Evolutionary conservation across 2,888 invertebrate genomes (phyloP).

Genomic region (Terebella lapidaria): DNA sequence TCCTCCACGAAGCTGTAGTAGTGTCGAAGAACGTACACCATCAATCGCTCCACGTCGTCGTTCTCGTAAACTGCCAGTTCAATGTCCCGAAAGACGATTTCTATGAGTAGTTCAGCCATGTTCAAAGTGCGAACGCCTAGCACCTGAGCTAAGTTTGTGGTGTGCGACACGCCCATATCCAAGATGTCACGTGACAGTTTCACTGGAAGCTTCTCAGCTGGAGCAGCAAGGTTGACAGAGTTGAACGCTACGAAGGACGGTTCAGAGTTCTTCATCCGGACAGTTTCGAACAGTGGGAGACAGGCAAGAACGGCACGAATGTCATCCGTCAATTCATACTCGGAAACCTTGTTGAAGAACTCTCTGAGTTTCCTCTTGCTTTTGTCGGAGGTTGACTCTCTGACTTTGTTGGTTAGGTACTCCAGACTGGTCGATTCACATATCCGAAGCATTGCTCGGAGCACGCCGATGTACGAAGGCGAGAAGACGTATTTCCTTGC

Average conservation of each 20-base stretch:
- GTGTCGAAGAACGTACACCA: slow-evolving; percentile 26
- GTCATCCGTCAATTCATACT: slow-evolving; percentile 17
- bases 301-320: slow-evolving; percentile 12
- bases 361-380: slow-evolving; percentile 18
- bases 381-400: slow-evolving; percentile 7
- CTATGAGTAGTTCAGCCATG: slow-evolving; percentile 17
- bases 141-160: slow-evolving; percentile 15
- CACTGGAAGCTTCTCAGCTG: slow-evolving; percentile 18
- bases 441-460: slow-evolving; percentile 12
- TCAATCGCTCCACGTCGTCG: slow-evolving; percentile 22
- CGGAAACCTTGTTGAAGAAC: slow-evolving; percentile 21
- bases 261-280: slow-evolving; percentile 6
- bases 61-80: slow-evolving; percentile 21
- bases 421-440: not conserved
- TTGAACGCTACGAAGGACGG: slow-evolving; percentile 16
- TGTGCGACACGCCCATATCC: slow-evolving; percentile 13
- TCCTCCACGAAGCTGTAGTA: slow-evolving; percentile 17
- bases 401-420: not conserved
- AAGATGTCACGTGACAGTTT: slow-evolving; percentile 17
- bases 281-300: slow-evolving; percentile 27
- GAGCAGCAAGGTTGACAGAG: slow-evolving; percentile 21
- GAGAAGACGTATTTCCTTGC: slow-evolving; percentile 18
- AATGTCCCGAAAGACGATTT: slow-evolving; percentile 26
- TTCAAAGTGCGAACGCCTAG: slow-evolving; percentile 17
- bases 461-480: slow-evolving; percentile 24